phyloP scores from a whole-genome alignment of 1,140 invertebrate species.

The Bombus affinis region DNA sequence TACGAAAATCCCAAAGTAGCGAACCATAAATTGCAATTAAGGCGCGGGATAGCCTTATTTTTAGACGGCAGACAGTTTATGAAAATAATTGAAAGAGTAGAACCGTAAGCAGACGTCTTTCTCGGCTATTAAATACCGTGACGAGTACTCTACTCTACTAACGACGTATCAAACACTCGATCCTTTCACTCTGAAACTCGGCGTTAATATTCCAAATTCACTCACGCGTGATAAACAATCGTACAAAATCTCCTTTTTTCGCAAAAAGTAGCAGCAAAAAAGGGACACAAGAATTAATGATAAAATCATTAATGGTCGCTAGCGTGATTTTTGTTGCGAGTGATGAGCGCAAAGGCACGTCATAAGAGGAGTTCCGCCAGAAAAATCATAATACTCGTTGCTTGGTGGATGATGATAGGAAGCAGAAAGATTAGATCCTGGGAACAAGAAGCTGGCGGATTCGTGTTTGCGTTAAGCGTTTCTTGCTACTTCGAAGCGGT shows the following conservation, averaged over 20 bases:
- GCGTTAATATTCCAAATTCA: too few relatives aligned
- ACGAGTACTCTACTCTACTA: too few relatives aligned
- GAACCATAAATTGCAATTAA: too few relatives aligned
- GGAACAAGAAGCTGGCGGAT: slow-evolving; percentile 4
- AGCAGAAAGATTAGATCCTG: not conserved
- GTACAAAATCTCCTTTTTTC: too few relatives aligned
- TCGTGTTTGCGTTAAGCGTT: slow-evolving; percentile 15
- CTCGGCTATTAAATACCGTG: too few relatives aligned
- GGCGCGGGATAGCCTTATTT: too few relatives aligned
- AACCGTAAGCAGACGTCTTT: too few relatives aligned
- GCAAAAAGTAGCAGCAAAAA: not conserved
- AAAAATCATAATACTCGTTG: not conserved
- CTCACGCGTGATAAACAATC: too few relatives aligned
- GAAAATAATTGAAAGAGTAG: too few relatives aligned
- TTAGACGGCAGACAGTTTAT: too few relatives aligned
- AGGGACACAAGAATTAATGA: not conserved
- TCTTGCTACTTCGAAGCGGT: not conserved
- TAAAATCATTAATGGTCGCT: not conserved
- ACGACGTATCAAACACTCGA: not conserved
- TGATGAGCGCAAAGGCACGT: not conserved
- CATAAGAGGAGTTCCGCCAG: too few relatives aligned
- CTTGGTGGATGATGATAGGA: not conserved
- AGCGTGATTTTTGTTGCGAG: not conserved
- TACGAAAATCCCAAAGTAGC: not conserved
- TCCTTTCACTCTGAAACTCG: not conserved